Conservation (phyloP, 2,888 invertebrate genomes). For the Agrochola macilenta region DNA sequence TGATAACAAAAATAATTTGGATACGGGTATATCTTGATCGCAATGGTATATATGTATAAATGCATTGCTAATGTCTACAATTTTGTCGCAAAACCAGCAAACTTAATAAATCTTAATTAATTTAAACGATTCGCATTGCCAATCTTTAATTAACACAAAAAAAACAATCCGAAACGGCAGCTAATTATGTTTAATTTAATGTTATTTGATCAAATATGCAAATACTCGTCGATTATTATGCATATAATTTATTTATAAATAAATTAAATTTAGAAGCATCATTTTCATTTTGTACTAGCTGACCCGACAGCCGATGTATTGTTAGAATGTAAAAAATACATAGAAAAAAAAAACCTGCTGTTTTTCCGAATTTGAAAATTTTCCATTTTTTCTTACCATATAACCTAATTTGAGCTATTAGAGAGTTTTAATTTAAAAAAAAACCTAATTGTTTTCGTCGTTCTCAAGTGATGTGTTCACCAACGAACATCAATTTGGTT, state of each 20-base stretch:
- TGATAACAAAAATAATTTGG: neutral
- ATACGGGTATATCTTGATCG: neutral
- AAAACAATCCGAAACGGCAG: constrained; percentile 22
- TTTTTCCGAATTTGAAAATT: too few relatives aligned
- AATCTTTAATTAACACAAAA: constrained; percentile 17
- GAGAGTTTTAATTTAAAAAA: too few relatives aligned
- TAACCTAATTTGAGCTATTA: too few relatives aligned
- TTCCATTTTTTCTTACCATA: too few relatives aligned
- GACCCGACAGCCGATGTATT: too few relatives aligned
- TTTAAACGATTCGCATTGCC: constrained; percentile 11
- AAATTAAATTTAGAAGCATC: neutral
- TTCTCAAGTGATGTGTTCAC: too few relatives aligned
- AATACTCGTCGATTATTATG: constrained; percentile 28
- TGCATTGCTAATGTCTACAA: too few relatives aligned
- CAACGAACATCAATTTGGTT: too few relatives aligned
- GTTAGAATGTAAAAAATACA: too few relatives aligned
- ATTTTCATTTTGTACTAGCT: neutral
- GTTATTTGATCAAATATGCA: constrained; percentile 52
- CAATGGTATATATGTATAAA: neutral
- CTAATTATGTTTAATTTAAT: constrained; percentile 41
- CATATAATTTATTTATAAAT: constrained; percentile 21
- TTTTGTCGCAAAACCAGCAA: too few relatives aligned
- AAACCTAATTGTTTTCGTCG: too few relatives aligned
- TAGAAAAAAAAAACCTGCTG: too few relatives aligned
- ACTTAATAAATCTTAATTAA: constrained; percentile 42